phyloP scores from a whole-genome alignment of 1,140 invertebrate genomes.

The Dinoponera quadriceps region DNA sequence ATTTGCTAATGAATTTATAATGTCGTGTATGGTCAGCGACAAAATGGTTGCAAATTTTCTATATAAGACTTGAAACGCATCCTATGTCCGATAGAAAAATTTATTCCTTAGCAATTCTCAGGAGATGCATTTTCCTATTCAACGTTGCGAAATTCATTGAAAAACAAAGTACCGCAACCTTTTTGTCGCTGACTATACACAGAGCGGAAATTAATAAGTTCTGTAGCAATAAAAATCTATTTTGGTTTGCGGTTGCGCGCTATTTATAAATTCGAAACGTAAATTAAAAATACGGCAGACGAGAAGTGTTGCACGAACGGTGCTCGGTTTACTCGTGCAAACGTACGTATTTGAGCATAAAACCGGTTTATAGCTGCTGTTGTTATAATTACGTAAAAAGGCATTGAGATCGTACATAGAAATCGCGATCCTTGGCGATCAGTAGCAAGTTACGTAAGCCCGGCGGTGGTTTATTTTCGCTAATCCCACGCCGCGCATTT shows the following conservation, averaged over 20 bases:
- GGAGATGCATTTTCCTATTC: too few relatives aligned
- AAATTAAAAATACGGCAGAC: neutral
- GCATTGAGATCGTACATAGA: slow-evolving; percentile 2
- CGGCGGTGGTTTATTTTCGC: slow-evolving; percentile 13
- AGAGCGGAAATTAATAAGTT: neutral
- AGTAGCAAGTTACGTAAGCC: slow-evolving; percentile 24
- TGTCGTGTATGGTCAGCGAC: too few relatives aligned
- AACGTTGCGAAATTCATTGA: too few relatives aligned
- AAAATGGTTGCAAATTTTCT: too few relatives aligned
- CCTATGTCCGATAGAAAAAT: too few relatives aligned
- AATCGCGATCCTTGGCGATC: slow-evolving; percentile 5
- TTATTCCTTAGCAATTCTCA: too few relatives aligned
- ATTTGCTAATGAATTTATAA: too few relatives aligned
- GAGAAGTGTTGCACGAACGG: neutral
- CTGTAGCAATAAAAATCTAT: neutral
- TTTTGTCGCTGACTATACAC: too few relatives aligned
- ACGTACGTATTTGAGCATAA: neutral
- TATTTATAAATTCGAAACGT: neutral
- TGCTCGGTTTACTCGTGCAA: neutral
- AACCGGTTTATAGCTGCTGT: slow-evolving; percentile 15
- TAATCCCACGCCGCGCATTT: neutral
- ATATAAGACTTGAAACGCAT: too few relatives aligned
- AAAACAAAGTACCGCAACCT: too few relatives aligned
- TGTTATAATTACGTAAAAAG: slow-evolving; percentile 25
- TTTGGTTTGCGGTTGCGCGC: neutral